Evolutionary conservation across 2,888 invertebrate species (phyloP), one percentile per base, ranked within the genome.

Genomic region (Agrilus cyanescens): DNA sequence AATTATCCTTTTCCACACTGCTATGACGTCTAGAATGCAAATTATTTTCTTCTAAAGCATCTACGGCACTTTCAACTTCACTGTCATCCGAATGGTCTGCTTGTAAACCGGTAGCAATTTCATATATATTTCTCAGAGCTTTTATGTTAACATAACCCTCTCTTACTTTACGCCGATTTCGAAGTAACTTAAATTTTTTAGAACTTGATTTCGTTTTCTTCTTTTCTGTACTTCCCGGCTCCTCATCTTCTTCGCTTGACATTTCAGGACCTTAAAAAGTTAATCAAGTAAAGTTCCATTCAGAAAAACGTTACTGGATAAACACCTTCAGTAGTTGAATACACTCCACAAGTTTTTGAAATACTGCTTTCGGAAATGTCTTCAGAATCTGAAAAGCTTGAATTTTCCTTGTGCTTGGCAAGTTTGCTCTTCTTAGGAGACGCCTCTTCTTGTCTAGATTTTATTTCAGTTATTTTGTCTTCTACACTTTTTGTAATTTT

Each of bases 401-500:
- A 81, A 58, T 74, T 78, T 18, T 79, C 76, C 56, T 69, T 72
- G 34, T 69, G 69, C 53, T 68, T 72, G 31, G 43, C 39, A 37
- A 39, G 33, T 25, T 45, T 41, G 12, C 37, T 33, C 35, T 47
- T 52, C 41, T 52, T 53, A 35, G 61, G 61, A 0, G 62, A 60
- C 15, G 57, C 56, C 34, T 63, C 64, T 30, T 53, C 54, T n/a
- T 57, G 59, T 44, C 64, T 54, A 2, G 61, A 50, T 52, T 82
- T 81, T 43, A 78, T 78, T 55, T 77, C 76, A 8, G 78, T 80
- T 44, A 83, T 70, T 67, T 82, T 84, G 47, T 83, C 84, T 59
- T 85, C 84, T 37, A 85, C 82, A 31, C 82, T 83, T 59, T 83
- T 84, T 32, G 82, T 78, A 47, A 85, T 78, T 66, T 83, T 82